Evolutionary conservation across 2,113 vertebrate genomes (phyloP).

Genomic region (Tyrannus savana): DNA sequence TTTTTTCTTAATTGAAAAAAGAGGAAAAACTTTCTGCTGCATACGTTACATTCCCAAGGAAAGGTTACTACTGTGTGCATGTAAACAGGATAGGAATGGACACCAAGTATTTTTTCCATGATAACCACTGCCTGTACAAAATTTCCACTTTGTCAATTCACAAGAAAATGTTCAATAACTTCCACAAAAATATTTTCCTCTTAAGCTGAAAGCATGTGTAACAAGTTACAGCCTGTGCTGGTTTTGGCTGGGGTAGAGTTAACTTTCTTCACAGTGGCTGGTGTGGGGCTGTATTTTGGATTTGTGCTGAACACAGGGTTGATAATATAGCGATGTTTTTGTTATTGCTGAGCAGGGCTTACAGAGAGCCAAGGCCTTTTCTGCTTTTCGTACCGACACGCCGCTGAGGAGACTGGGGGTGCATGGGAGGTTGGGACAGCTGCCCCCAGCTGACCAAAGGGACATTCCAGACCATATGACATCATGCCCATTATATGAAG

Average conservation of each 20-base stretch:
- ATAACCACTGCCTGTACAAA: background rate
- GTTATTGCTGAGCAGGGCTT: background rate
- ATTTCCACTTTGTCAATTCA: background rate
- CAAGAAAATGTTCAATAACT: background rate
- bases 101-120: background rate
- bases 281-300: background rate
- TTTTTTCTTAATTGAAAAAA: background rate
- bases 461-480: background rate
- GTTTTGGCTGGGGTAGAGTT: background rate
- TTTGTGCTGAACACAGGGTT: background rate
- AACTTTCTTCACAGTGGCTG: background rate
- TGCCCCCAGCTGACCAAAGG: background rate
- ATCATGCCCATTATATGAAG: background rate
- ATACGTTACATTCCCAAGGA: background rate
- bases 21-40: background rate
- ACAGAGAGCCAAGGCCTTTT: background rate
- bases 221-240: background rate
- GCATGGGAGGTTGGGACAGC: background rate
- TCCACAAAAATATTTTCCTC: background rate
- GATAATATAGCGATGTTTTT: background rate
- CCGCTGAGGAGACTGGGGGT: background rate
- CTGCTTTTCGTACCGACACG: rapidly evolving
- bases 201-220: background rate
- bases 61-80: background rate
- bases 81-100: background rate